Evolutionary conservation across 2,888 invertebrate species (phyloP).

Genomic region (Andrena haemorrhoa): DNA sequence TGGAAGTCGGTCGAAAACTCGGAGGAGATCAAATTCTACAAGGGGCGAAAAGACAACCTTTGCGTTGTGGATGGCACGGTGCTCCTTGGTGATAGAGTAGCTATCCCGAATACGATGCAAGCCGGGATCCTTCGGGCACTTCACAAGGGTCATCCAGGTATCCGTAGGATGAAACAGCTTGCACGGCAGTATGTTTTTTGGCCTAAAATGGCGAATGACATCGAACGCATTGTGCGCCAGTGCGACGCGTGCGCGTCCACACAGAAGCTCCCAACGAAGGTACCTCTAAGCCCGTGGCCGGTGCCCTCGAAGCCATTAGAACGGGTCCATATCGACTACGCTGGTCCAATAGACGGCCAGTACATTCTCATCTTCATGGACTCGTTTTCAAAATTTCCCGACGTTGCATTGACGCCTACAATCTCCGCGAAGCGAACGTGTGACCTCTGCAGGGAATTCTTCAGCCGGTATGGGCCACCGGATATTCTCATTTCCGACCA

Average conservation of each 20-base stretch:
- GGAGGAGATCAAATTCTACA: not conserved
- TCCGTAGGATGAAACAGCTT: not conserved
- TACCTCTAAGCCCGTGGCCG: not conserved
- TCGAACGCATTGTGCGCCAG: not conserved
- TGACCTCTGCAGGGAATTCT: not conserved
- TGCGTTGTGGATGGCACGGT: not conserved
- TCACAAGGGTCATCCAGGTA: not conserved
- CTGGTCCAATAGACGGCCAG: not conserved
- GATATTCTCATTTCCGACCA: not conserved
- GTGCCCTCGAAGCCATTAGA: not conserved
- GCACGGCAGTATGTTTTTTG: not conserved
- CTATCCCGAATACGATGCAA: not conserved
- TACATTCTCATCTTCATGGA: not conserved
- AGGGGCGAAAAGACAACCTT: not conserved
- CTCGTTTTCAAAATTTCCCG: not conserved
- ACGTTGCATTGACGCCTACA: not conserved
- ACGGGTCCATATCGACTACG: not conserved
- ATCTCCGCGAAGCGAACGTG: not conserved
- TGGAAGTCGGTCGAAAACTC: not conserved
- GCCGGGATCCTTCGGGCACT: not conserved
- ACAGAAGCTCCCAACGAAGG: not conserved
- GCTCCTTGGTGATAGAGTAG: not conserved
- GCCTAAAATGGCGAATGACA: not conserved
- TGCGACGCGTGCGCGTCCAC: not conserved
- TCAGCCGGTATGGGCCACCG: slow-evolving; percentile 3